Conservation (phyloP, 2,113 vertebrate species). For the Tragelaphus buxtoni region DNA sequence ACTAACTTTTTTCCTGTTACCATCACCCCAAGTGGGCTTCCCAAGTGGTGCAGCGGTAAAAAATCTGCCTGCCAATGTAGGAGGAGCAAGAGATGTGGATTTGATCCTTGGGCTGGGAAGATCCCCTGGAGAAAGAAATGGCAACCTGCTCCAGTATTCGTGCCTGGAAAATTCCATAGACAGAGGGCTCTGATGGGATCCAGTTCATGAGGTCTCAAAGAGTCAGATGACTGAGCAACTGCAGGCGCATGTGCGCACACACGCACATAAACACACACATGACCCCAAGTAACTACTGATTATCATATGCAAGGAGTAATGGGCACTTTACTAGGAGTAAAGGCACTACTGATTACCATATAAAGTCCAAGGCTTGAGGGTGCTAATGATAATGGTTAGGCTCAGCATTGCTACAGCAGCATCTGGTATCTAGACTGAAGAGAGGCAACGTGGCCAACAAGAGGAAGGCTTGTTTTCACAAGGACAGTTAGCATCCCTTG, state of each 20-base stretch:
- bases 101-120: not conserved
- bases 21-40: not conserved
- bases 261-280: not conserved
- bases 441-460: not conserved
- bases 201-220: not conserved
- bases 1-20: not conserved
- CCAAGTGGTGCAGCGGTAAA: not conserved
- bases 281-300: not conserved
- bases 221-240: not conserved
- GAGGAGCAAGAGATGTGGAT: not conserved
- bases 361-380: not conserved
- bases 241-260: rapidly evolving
- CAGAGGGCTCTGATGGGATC: not conserved
- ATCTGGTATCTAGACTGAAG: not conserved
- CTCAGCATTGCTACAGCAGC: not conserved
- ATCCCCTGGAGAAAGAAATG: not conserved
- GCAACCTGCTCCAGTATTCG: not conserved
- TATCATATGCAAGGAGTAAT: not conserved
- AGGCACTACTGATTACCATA: not conserved
- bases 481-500: not conserved
- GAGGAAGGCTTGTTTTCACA: not conserved
- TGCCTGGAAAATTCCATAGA: not conserved
- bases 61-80: not conserved
- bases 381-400: not conserved
- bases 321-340: not conserved